A percentile compares a stretch with the other conserved stretches of the same genome.
phyloP scores from a whole-genome alignment of 2,797 vertebrate genomes.

The Vipera latastei region DNA sequence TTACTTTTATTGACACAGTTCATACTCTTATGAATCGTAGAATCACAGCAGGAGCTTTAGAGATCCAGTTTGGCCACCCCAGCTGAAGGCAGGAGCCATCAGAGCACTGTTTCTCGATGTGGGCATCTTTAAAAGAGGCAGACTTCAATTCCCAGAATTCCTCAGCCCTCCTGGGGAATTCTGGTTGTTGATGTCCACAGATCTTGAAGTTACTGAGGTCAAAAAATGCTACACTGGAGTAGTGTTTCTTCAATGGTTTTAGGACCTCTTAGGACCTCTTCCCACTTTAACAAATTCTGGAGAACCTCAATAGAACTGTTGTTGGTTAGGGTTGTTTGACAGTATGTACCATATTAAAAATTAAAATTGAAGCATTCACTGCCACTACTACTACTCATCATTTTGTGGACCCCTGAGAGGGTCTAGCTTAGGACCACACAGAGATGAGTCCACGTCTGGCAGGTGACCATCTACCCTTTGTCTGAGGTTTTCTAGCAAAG shows the following conservation, averaged over 20 bases:
- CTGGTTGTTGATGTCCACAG: background rate
- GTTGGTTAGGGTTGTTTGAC: background rate
- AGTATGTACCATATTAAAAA: too few relatives aligned
- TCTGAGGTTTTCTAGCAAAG: too few relatives aligned
- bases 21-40: background rate
- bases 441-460: too few relatives aligned
- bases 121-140: background rate
- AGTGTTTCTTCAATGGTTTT: background rate
- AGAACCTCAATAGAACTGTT: background rate
- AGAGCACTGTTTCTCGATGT: background rate
- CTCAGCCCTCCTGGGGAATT: background rate
- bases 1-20: background rate
- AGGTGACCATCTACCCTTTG: too few relatives aligned
- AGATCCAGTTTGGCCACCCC: background rate
- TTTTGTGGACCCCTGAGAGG: too few relatives aligned
- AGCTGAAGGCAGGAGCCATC: background rate
- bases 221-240: background rate
- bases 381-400: too few relatives aligned
- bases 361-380: too few relatives aligned
- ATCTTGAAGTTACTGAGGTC: background rate
- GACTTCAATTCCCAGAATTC: background rate
- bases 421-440: too few relatives aligned
- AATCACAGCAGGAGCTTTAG: background rate
- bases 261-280: background rate
- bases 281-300: background rate